Base-by-base conservation (phyloP, 2,797 vertebrate genomes). In the Oreochromis grahami region DNA sequence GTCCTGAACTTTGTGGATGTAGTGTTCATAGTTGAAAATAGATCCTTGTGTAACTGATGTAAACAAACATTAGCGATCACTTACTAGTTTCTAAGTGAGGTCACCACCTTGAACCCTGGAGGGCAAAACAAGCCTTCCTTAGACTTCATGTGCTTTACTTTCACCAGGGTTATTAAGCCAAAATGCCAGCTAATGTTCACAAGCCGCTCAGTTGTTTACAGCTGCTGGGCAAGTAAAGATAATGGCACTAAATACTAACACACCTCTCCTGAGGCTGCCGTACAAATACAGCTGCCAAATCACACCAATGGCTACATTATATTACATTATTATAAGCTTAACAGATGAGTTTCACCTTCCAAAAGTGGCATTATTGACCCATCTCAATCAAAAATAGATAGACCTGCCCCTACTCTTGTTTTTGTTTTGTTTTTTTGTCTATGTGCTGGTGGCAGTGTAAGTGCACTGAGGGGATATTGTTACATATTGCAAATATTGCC, bases 151-250 rank as follows among this genome's bases (percentile, higher is more conserved):
- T 29, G 17, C 45, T 34, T 74, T 74, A 50, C 26, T 51, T 48
- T 51, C 17, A n/a, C 11, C 11, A 51, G 70, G 8, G 17, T 14
- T 74, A 50, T 74, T 1, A 50, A 74, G 2, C 17, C 45, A 50
- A 74, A 74, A 74, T 74, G 45, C 70, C 10, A n/a, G 45, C 26
- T 74, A 74, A 74, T 74, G 43, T 74, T 74, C 68, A 72, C 68
- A 72, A 48, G 43, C 41, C 4, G 9, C 15, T 50, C 43, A 19
- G 43, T 74, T 74, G 41, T 72, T 72, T 72, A 48, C 41, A 48
- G 68, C 41, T 26, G 24, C 24, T 26, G 21, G 24, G 38, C 15
- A 72, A 45, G 21, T 72, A 26, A 72, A 29, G 68, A 72, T 48
- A 48, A 48, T 29, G 68, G 68, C 4, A 48, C 68, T 72, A 29